These are phyloP conservation scores for Hydra vulgaris DNA, from an alignment of 30 jellyfish, hydroid and myxozoan genomes.

Conservation along the genomic window DNA sequence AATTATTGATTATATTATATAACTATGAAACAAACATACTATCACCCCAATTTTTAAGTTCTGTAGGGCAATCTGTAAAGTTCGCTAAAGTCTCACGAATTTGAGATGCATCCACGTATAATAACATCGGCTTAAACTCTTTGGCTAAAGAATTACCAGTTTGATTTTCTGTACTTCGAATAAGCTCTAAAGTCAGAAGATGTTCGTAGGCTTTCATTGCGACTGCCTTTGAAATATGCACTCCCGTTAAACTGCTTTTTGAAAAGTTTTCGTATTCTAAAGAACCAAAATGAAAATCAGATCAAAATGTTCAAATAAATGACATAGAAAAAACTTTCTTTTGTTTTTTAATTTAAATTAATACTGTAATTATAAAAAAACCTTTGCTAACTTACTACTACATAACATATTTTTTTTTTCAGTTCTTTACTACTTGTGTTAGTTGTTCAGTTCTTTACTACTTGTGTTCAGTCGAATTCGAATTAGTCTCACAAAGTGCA, in stretches of 20 bases:
- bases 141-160: conserved; percentile 46
- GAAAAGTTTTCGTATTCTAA: conserved; percentile 57
- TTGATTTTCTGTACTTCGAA: conserved; percentile 41
- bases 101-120: conserved; percentile 51
- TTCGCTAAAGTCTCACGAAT: conserved; percentile 35
- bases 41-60: conserved; percentile 67
- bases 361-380: too few relatives aligned
- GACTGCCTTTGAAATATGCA: conserved; percentile 55
- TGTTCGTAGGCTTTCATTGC: conserved; percentile 84
- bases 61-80: conserved; percentile 85
- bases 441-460: too few relatives aligned
- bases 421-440: too few relatives aligned
- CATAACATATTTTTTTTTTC: too few relatives aligned
- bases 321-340: too few relatives aligned
- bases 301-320: too few relatives aligned
- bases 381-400: too few relatives aligned
- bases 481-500: too few relatives aligned
- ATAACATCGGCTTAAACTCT: conserved; percentile 61
- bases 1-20: too few relatives aligned
- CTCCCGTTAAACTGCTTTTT: conserved; percentile 41
- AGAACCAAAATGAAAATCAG: neutral
- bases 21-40: conserved; percentile 50
- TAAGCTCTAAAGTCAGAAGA: conserved; percentile 53
- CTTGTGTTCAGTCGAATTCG: too few relatives aligned
- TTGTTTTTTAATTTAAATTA: too few relatives aligned